Percentiles rank a stretch among this genome's conserved stretches.
Conservation (phyloP, 2,797 vertebrate genomes). For the Falco columbarius region DNA sequence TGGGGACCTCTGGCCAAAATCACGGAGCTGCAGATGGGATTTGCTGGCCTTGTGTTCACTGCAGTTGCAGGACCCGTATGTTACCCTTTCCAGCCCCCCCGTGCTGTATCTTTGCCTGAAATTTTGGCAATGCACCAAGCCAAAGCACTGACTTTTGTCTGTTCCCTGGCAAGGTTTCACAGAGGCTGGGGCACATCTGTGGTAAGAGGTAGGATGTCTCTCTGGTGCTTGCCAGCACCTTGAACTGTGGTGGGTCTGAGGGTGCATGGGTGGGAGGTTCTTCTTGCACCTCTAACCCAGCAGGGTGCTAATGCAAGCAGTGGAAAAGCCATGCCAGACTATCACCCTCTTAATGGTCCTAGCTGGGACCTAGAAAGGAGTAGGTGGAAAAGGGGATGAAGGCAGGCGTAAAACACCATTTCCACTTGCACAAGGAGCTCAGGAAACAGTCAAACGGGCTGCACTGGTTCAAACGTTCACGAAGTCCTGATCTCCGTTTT, state of each 20-base stretch:
- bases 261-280: not conserved
- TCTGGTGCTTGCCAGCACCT: not conserved
- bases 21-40: not conserved
- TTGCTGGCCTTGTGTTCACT: rapidly evolving
- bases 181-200: not conserved
- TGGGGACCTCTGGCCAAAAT: not conserved
- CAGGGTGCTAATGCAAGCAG: not conserved
- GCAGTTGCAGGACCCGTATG: rapidly evolving
- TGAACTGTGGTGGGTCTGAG: not conserved
- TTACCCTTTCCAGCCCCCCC: not conserved
- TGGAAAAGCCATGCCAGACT: not conserved
- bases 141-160: not conserved
- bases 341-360: not conserved
- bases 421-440: not conserved
- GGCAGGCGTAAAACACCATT: rapidly evolving
- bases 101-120: not conserved
- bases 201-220: not conserved
- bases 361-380: not conserved
- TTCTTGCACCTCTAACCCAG: not conserved
- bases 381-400: not conserved
- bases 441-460: not conserved
- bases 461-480: not conserved
- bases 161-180: not conserved
- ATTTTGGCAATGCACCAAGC: not conserved
- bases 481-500: not conserved